These are phyloP conservation scores for Trichopria drosophilae DNA, from an alignment of 2,888 invertebrate species.

Conservation along the genomic window DNA sequence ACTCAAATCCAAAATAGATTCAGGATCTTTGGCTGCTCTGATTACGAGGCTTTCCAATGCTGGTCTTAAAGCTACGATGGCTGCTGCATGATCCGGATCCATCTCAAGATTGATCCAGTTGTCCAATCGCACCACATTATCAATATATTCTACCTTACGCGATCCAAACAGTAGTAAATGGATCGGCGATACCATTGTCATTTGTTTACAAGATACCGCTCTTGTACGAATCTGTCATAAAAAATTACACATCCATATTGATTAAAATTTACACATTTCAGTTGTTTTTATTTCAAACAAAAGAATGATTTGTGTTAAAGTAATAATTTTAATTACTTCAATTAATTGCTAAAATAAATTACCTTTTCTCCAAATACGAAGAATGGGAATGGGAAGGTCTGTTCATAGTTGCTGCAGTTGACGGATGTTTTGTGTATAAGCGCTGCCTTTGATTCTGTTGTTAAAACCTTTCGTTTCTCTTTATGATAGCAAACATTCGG, in stretches of 20 bases:
- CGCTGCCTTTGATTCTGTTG: conserved; percentile 92
- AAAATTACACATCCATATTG: conserved; percentile 3
- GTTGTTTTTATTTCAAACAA: no score
- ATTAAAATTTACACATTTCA: no score
- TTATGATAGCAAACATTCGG: conserved; percentile 96
- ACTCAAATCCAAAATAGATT: conserved; percentile 69
- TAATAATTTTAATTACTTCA: background rate
- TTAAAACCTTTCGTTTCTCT: conserved; percentile 92
- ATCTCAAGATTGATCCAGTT: conserved; percentile 93
- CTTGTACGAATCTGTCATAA: conserved; percentile 76
- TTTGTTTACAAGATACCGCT: conserved; percentile 94
- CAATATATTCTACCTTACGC: conserved; percentile 81
- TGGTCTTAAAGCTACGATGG: conserved; percentile 83
- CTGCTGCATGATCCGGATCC: conserved; percentile 75
- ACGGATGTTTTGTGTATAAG: conserved; percentile 96
- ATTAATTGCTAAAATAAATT: conserved; percentile 12
- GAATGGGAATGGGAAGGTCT: conserved; percentile 88
- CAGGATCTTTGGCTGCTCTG: conserved; percentile 78
- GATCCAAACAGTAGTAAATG: conserved; percentile 91
- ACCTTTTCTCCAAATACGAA: conserved; percentile 98
- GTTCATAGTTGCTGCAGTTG: conserved; percentile 83
- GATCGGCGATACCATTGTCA: conserved; percentile 93
- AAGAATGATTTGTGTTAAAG: background rate
- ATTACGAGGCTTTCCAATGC: conserved; percentile 85
- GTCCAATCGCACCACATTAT: conserved; percentile 79